Evolutionary conservation across 2,797 vertebrate genomes (phyloP).

Genomic region (Strix occidentalis): DNA sequence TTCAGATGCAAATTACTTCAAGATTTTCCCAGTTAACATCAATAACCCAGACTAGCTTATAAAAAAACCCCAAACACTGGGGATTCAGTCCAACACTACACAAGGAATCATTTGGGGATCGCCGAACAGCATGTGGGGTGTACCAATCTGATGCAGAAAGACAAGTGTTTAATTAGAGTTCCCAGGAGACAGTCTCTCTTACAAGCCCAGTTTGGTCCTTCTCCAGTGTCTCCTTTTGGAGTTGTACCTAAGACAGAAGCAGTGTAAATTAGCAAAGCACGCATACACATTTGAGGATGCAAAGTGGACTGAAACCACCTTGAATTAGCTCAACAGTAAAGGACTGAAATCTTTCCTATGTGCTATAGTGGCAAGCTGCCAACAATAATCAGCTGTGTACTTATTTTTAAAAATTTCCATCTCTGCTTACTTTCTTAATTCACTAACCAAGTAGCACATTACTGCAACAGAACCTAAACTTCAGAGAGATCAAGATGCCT

Average conservation of each 20-base stretch:
- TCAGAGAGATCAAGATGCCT: background rate
- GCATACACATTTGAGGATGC: background rate
- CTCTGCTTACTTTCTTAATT: background rate
- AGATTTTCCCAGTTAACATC: background rate
- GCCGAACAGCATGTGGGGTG: accelerated
- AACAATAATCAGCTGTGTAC: background rate
- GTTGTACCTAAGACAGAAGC: constrained; percentile 84
- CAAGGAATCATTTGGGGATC: background rate
- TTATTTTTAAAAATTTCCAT: background rate
- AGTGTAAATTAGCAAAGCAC: background rate
- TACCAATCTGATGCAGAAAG: background rate
- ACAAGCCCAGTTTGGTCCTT: constrained; percentile 89
- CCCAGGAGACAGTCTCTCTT: constrained; percentile 56
- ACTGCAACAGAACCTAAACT: background rate
- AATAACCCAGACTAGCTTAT: background rate
- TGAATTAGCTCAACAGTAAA: background rate
- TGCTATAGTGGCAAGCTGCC: background rate
- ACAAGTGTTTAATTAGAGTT: constrained; percentile 13
- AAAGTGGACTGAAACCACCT: background rate
- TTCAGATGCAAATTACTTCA: constrained; percentile 17
- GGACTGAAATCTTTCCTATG: background rate
- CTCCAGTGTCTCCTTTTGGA: constrained; percentile 97
- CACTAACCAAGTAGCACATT: too few species aligned
- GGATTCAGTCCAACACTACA: background rate
- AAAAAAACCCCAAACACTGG: background rate